A percentile compares a stretch with the other conserved stretches of the same genome.
phyloP scores from a whole-genome alignment of 2,797 vertebrate species.

The Erpetoichthys calabaricus region DNA sequence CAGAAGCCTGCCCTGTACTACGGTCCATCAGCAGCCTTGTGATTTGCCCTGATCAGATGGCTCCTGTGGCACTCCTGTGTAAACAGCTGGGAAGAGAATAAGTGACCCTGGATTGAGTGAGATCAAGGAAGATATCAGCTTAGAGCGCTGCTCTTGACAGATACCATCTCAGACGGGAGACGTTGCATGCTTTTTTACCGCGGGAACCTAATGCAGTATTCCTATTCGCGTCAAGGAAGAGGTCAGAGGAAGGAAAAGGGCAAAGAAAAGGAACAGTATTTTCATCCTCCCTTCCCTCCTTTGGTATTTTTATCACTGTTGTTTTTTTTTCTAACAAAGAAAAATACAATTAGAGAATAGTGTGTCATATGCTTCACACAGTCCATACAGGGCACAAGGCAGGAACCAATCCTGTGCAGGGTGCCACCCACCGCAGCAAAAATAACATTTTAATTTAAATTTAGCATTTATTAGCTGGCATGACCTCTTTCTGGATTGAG shows the following conservation, averaged over 20 bases:
- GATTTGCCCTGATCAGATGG: constrained; percentile 16
- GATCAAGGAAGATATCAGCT: constrained; percentile 12
- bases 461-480: too few relatives aligned
- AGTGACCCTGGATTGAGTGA: constrained; percentile 10
- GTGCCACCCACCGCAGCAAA: too few relatives aligned
- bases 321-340: neutral
- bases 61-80: constrained; percentile 11
- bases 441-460: too few relatives aligned
- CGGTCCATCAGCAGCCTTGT: constrained; percentile 17
- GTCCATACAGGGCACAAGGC: too few relatives aligned
- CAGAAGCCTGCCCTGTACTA: constrained; percentile 14
- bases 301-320: neutral
- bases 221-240: constrained; percentile 17
- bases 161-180: constrained; percentile 8
- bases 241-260: constrained; percentile 16
- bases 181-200: constrained; percentile 16
- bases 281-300: constrained; percentile 2
- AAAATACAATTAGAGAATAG: too few relatives aligned
- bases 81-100: constrained; percentile 10
- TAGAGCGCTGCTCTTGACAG: constrained; percentile 15
- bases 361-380: too few relatives aligned
- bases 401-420: too few relatives aligned
- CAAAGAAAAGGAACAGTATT: constrained; percentile 6
- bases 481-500: too few relatives aligned
- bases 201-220: constrained; percentile 11